Base-by-base conservation (phyloP, 2,113 vertebrate genomes). In the Psettodes erumei region DNA sequence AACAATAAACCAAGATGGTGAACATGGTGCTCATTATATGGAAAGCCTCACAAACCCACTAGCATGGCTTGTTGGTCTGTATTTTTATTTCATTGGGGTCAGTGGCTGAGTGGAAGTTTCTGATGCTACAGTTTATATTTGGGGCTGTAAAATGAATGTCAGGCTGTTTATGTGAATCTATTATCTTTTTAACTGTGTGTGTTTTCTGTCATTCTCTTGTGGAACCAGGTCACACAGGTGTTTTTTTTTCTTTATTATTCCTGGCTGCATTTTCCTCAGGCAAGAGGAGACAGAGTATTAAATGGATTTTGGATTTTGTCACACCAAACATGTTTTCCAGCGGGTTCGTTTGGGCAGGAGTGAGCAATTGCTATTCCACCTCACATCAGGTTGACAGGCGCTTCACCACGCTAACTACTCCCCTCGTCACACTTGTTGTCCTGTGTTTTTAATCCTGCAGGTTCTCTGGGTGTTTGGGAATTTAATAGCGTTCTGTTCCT, bases 381-480 rank as follows among this genome's bases (percentile, higher is more conserved):
- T 35, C 56, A 27, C 16, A 2, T 43, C 30, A 38, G 8, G 56
- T 51, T 66, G 62, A 45, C 59, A 38, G 38, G 27, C 62, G 35
- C 63, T 27, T 47, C 33, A 28, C 63, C 6, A 8, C 30, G n/a
- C 60, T 45, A 12, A 43, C 58, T 15, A 19, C 63, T 64, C 55
- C 35, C 65, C 65, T 25, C 50, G 48, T 48, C 40, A 28, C 32
- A 45, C 75, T 42, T 60, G 37, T 43, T 30, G 1, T 19, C 25
- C 61, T 48, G 3, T 70, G 42, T 45, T 65, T 32, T 68, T 35
- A n/a, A 61, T 71, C 43, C 62, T 15, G 27, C n/a, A 2, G 51
- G 42, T 50, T 56, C 45, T 15, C 3, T 45, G 71, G 32, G 54
- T 65, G 9, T 63, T 80, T 72, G 54, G 25, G 79, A 79, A 79